phyloP scores from a whole-genome alignment of 2,797 vertebrate species.

The Acanthurus leucopareius region DNA sequence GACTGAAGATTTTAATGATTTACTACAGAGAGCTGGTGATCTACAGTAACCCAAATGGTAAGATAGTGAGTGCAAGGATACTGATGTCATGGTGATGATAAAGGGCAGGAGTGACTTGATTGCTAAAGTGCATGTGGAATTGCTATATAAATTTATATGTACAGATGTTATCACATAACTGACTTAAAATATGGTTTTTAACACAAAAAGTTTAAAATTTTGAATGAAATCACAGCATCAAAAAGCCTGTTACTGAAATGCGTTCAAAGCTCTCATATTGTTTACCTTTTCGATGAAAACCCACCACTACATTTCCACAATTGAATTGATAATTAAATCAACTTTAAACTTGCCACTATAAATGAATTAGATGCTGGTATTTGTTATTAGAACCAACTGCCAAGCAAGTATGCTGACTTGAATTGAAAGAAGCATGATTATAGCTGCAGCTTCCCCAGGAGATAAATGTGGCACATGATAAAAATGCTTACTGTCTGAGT shows the following conservation, averaged over 20 bases:
- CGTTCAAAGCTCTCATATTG: not conserved
- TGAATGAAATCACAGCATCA: not conserved
- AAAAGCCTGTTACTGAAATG: not conserved
- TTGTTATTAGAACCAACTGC: slow-evolving; percentile 21
- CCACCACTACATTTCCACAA: not conserved
- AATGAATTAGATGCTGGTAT: slow-evolving; percentile 24
- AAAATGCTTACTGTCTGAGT: slow-evolving; percentile 20
- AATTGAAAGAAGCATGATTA: slow-evolving; percentile 1
- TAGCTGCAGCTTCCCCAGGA: not conserved
- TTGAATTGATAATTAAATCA: slow-evolving; percentile 11
- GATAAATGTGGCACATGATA: slow-evolving; percentile 17
- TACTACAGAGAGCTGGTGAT: slow-evolving; percentile 40
- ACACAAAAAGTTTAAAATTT: not conserved
- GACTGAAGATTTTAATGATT: slow-evolving; percentile 50
- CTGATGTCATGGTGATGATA: slow-evolving; percentile 12
- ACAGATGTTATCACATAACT: not conserved
- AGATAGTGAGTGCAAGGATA: slow-evolving; percentile 33
- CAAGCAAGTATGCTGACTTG: slow-evolving; percentile 3
- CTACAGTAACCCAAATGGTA: slow-evolving; percentile 36
- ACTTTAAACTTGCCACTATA: slow-evolving; percentile 12
- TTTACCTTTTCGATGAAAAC: slow-evolving; percentile 23
- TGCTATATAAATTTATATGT: not conserved
- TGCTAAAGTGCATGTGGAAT: not conserved
- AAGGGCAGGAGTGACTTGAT: not conserved
- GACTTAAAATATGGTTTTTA: not conserved